A percentile compares a stretch with the other conserved stretches of the same genome.
phyloP scores from a whole-genome alignment of 2,888 invertebrate species.

The Esperia sulphurella region DNA sequence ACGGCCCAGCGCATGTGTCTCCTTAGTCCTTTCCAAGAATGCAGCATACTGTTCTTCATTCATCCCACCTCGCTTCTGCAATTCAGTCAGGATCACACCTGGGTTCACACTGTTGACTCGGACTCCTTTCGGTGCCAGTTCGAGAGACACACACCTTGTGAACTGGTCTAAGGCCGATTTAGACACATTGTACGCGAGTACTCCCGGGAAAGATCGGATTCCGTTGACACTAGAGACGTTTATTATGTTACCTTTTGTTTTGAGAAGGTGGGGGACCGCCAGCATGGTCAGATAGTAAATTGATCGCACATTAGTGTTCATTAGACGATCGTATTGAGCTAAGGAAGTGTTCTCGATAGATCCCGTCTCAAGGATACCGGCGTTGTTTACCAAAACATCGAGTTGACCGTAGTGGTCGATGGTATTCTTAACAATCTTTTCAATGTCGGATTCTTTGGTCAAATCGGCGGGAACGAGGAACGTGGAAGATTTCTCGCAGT shows the following conservation, averaged over 20 bases:
- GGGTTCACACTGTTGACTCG: constrained; percentile 96
- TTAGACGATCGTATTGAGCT: constrained; percentile 92
- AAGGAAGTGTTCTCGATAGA: constrained; percentile 91
- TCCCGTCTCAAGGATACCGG: constrained; percentile 90
- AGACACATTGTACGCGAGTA: constrained; percentile 94
- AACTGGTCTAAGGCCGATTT: constrained; percentile 97
- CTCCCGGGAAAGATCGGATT: constrained; percentile 92
- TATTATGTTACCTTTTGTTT: constrained; percentile 93
- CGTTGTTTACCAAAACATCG: constrained; percentile 94
- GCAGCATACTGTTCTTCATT: constrained; percentile 87
- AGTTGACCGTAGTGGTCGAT: constrained; percentile 86
- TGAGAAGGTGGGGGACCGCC: constrained; percentile 90
- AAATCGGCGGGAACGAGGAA: constrained; percentile 84
- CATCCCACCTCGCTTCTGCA: constrained; percentile 93
- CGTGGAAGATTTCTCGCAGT: constrained; percentile 53
- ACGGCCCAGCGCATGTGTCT: constrained; percentile 95
- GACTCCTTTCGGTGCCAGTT: constrained; percentile 89
- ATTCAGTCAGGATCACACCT: constrained; percentile 92
- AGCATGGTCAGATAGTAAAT: constrained; percentile 91
- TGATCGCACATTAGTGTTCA: constrained; percentile 93
- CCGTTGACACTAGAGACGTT: constrained; percentile 98
- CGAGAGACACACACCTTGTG: constrained; percentile 94
- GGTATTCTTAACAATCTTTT: constrained; percentile 85
- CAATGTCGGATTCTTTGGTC: constrained; percentile 85
- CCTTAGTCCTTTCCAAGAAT: constrained; percentile 90